A percentile compares a stretch with the other conserved stretches of the same genome.
These are phyloP conservation scores for Temnothorax ravouxi DNA, from an alignment of 2,888 invertebrate genomes.

Conservation along the genomic window DNA sequence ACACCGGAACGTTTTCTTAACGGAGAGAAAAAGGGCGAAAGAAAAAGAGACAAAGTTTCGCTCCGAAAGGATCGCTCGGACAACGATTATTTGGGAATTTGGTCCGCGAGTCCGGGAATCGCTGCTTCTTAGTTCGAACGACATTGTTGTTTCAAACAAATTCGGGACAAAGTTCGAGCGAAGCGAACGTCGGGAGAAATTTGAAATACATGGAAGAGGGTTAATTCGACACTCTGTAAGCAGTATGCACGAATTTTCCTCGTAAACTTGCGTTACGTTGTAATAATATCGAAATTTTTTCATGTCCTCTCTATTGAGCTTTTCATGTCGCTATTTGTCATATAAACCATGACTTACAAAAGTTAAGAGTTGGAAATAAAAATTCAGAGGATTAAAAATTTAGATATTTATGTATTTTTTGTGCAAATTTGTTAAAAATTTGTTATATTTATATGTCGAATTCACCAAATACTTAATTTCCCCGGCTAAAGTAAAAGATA, in stretches of 20 bases:
- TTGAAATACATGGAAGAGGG: constrained; percentile 31
- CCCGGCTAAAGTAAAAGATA: too few species aligned
- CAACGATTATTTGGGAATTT: constrained; percentile 16
- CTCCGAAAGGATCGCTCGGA: neutral
- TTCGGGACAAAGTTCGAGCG: constrained; percentile 28
- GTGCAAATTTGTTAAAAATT: neutral
- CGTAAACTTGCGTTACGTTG: constrained; percentile 7
- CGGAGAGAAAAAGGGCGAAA: neutral
- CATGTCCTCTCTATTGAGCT: neutral
- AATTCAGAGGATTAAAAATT: neutral
- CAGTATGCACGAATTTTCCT: neutral
- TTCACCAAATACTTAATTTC: neutral
- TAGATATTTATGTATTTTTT: neutral
- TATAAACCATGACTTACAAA: neutral
- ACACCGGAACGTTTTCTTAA: neutral
- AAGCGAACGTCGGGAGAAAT: constrained; percentile 6
- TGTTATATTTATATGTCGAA: neutral
- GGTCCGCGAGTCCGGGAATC: neutral
- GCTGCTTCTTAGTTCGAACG: neutral
- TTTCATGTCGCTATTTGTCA: neutral
- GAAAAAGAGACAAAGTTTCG: neutral
- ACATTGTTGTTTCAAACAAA: constrained; percentile 12
- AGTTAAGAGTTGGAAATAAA: neutral
- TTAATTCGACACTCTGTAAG: constrained; percentile 28
- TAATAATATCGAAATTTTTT: constrained; percentile 18